These are phyloP conservation scores for Austrolebias charrua DNA, from an alignment of 2,797 vertebrate genomes.

Conservation along the genomic window DNA sequence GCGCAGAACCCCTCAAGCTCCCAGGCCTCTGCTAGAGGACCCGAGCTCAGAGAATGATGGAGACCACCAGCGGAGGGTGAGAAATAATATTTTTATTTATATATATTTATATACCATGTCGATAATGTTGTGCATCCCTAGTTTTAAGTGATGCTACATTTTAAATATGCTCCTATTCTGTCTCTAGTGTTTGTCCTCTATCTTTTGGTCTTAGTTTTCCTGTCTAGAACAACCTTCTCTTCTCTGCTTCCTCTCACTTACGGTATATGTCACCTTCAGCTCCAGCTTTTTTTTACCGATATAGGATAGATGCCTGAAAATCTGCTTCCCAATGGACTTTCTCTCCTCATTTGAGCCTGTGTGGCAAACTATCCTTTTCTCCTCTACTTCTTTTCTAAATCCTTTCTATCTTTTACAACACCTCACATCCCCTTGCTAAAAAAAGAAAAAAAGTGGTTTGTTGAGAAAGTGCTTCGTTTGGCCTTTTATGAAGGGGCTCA, in stretches of 20 bases:
- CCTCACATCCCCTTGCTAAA: conserved; percentile 38
- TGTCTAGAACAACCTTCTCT: conserved; percentile 13
- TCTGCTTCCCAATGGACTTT: conserved; percentile 47
- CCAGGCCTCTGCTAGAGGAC: too few species aligned
- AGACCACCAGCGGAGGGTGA: too few species aligned
- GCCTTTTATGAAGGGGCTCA: conserved; percentile 27
- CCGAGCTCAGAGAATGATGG: too few species aligned
- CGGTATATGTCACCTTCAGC: conserved; percentile 70
- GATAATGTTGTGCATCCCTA: too few species aligned
- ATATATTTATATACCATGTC: too few species aligned
- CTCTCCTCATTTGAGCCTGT: conserved; percentile 28
- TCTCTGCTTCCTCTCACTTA: conserved; percentile 29
- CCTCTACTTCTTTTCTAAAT: conserved; percentile 34
- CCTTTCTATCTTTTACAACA: conserved; percentile 57
- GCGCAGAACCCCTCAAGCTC: too few species aligned
- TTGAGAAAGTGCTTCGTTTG: conserved; percentile 14
- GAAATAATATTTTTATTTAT: too few species aligned
- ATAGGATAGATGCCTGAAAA: conserved; percentile 55
- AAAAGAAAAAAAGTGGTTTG: neutral
- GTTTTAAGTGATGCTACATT: conserved; percentile 32
- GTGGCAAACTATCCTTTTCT: conserved; percentile 46
- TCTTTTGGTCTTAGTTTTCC: conserved; percentile 43
- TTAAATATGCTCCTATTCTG: conserved; percentile 63
- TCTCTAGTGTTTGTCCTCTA: conserved; percentile 22
- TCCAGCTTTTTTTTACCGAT: conserved; percentile 38